Percentiles rank a stretch among this genome's conserved stretches.
These are phyloP conservation scores for Anas platyrhynchos DNA, from an alignment of 2,113 vertebrate genomes.

Conservation along the genomic window DNA sequence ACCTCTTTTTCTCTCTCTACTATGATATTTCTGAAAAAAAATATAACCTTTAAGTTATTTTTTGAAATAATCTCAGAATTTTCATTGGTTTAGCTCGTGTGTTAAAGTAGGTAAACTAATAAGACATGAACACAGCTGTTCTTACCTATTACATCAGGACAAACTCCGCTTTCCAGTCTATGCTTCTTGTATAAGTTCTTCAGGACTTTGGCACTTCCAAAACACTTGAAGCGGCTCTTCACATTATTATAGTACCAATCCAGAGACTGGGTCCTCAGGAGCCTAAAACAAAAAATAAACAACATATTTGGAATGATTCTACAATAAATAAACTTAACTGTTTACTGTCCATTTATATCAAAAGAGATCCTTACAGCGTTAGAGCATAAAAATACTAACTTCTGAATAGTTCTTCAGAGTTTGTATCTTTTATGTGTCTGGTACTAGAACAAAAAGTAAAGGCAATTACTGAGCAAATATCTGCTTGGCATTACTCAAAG, in stretches of 20 bases:
- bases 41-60: fast-evolving
- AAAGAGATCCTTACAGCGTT: neutral
- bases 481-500: neutral
- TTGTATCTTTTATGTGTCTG: neutral
- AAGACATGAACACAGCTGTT: neutral
- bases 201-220: slow-evolving; percentile 96
- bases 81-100: neutral
- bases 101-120: neutral
- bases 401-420: neutral
- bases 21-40: neutral
- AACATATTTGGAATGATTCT: neutral
- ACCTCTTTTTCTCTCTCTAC: neutral
- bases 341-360: neutral
- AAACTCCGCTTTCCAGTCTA: slow-evolving; percentile 84
- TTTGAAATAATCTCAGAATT: neutral
- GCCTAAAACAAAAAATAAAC: slow-evolving; percentile 73
- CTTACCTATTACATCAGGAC: slow-evolving; percentile 86
- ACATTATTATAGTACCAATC: slow-evolving; percentile 99
- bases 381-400: neutral
- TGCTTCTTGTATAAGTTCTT: slow-evolving; percentile 95
- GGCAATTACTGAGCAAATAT: neutral
- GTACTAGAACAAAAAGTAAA: neutral
- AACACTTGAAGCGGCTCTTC: slow-evolving; percentile 96
- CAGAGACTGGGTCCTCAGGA: slow-evolving; percentile 90
- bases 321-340: neutral